A percentile compares a stretch with the other conserved stretches of the same genome.
These are phyloP conservation scores for Catocala nupta DNA, from an alignment of 2,888 invertebrate genomes.

Conservation along the genomic window DNA sequence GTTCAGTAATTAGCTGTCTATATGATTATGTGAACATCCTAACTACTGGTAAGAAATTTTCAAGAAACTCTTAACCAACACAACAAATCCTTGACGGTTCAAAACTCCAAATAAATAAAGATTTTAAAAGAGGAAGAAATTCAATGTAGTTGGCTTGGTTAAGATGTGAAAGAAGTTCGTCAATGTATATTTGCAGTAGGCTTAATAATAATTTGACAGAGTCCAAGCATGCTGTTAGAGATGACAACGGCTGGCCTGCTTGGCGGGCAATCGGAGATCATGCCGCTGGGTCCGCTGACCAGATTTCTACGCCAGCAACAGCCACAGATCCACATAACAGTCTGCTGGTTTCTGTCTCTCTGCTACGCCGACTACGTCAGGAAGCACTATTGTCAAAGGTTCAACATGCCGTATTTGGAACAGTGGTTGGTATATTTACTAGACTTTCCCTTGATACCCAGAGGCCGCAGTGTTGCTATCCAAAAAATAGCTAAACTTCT, in stretches of 20 bases:
- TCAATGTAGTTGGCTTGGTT: too few relatives aligned
- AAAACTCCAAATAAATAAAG: too few relatives aligned
- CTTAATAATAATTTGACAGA: slow-evolving; percentile 55
- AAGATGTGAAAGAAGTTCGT: too few relatives aligned
- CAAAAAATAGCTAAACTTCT: too few relatives aligned
- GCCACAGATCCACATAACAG: slow-evolving; percentile 82
- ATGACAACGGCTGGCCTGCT: slow-evolving; percentile 79
- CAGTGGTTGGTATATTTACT: slow-evolving; percentile 76
- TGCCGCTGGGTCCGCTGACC: slow-evolving; percentile 73
- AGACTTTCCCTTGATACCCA: background rate
- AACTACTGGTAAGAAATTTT: too few relatives aligned
- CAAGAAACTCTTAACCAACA: too few relatives aligned
- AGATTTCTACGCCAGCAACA: slow-evolving; percentile 79
- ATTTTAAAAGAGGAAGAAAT: too few relatives aligned
- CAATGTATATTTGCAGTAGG: too few relatives aligned
- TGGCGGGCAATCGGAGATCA: slow-evolving; percentile 67
- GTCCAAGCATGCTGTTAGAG: slow-evolving; percentile 77
- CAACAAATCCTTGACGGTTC: too few relatives aligned
- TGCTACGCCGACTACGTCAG: slow-evolving; percentile 83
- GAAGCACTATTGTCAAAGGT: slow-evolving; percentile 78
- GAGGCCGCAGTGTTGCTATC: too few relatives aligned
- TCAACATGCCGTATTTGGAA: slow-evolving; percentile 81
- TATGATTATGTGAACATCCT: too few relatives aligned
- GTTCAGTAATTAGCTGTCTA: too few relatives aligned
- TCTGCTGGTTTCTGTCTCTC: slow-evolving; percentile 83